Evolutionary conservation across 2,888 invertebrate genomes (phyloP).

Genomic region (Mythimna impura): DNA sequence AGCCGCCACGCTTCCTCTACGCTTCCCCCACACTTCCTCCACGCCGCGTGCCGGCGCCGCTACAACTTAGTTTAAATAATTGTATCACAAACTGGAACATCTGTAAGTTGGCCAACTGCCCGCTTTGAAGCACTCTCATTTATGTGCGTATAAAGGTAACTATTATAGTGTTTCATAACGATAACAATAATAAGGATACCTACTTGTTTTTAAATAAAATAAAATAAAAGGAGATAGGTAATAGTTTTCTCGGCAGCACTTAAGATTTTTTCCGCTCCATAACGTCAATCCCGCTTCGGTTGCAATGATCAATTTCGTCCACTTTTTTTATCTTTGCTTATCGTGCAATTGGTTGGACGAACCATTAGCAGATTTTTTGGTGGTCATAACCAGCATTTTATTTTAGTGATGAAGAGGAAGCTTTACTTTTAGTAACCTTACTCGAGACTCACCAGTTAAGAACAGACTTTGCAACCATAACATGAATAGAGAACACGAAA

Average conservation of each 20-base stretch:
- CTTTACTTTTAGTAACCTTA: no score
- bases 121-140: conserved; percentile 30
- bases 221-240: not conserved
- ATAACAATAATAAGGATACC: conserved; percentile 18
- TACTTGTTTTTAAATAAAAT: not conserved
- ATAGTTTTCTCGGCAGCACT: not conserved
- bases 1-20: conserved; percentile 35
- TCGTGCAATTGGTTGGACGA: no score
- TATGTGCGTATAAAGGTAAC: conserved; percentile 28
- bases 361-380: no score
- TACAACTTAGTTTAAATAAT: conserved; percentile 64
- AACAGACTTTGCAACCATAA: no score
- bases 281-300: no score
- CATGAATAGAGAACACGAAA: no score
- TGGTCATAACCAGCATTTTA: no score
- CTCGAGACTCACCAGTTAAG: no score
- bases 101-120: conserved; percentile 60
- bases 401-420: no score
- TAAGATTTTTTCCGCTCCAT: no score
- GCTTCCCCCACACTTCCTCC: conserved; percentile 36
- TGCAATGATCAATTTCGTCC: no score
- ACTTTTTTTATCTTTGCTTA: no score
- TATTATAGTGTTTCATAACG: conserved; percentile 14
- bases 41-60: conserved; percentile 22
- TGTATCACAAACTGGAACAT: conserved; percentile 64